phyloP scores from a whole-genome alignment of 2,113 vertebrate species.

The Centropus unirufus region DNA sequence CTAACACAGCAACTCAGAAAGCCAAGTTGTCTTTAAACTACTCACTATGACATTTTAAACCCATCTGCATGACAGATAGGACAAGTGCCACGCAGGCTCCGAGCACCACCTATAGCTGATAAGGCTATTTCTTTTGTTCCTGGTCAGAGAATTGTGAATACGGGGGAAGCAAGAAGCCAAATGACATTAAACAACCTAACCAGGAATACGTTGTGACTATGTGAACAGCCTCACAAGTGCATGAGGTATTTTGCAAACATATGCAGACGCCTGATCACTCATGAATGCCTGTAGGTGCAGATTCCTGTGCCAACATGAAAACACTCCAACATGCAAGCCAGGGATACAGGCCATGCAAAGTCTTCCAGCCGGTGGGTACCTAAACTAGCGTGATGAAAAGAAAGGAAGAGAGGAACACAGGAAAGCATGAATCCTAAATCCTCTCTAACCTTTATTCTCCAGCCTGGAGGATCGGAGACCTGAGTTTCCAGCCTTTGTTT shows the following conservation, averaged over 20 bases:
- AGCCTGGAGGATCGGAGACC: neutral
- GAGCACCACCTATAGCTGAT: neutral
- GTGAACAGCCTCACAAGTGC: neutral
- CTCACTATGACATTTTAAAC: neutral
- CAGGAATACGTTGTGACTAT: neutral
- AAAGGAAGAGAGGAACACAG: neutral
- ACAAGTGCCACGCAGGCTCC: neutral
- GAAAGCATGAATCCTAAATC: neutral
- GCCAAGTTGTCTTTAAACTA: neutral
- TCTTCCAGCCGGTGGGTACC: neutral
- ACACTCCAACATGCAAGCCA: neutral
- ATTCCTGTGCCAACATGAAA: neutral
- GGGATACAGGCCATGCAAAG: neutral
- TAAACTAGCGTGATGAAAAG: neutral
- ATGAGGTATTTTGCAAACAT: neutral
- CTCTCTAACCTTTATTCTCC: neutral
- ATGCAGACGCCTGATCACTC: neutral
- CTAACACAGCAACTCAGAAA: neutral
- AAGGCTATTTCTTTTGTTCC: neutral
- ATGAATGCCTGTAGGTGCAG: accelerated
- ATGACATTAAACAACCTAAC: neutral
- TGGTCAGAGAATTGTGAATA: neutral
- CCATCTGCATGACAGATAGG: neutral
- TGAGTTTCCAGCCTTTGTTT: neutral
- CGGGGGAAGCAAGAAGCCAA: neutral